Percentiles rank a stretch among this genome's conserved stretches.
Evolutionary conservation across 1,140 invertebrate genomes (phyloP).

Genomic region (Brachionus koreanus): DNA sequence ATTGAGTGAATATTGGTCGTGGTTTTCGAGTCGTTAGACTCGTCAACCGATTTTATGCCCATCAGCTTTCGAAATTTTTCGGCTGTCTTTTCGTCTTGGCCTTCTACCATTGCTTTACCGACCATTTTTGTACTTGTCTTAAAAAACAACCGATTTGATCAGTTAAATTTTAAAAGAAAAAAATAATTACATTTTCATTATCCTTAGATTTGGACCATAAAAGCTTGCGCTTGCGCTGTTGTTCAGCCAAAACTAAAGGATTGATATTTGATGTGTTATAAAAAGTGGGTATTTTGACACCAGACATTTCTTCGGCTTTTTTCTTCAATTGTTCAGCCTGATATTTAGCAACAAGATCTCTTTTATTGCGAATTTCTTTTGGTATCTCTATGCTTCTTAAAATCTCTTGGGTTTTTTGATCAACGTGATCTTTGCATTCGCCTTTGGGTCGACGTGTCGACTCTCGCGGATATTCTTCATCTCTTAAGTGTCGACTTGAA

Average conservation of each 20-base stretch:
- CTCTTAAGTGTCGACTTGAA: background rate
- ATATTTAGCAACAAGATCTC: background rate
- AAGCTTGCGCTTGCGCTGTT: conserved; percentile 81
- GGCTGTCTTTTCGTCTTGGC: conserved; percentile 80
- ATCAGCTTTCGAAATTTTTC: conserved; percentile 92
- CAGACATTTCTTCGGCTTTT: conserved; percentile 55
- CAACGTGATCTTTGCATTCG: background rate
- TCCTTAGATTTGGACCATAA: conserved; percentile 70
- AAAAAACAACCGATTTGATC: background rate
- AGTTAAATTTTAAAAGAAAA: background rate
- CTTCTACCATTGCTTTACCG: conserved; percentile 71
- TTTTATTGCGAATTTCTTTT: conserved; percentile 32
- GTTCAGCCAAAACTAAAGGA: conserved; percentile 76
- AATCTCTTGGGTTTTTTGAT: background rate
- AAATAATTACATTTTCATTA: conserved; percentile 56
- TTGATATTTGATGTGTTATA: conserved; percentile 76
- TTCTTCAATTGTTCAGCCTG: conserved; percentile 11
- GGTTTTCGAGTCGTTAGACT: conserved; percentile 15
- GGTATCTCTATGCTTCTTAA: conserved; percentile 12
- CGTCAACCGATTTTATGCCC: conserved; percentile 72
- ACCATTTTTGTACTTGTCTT: conserved; percentile 49
- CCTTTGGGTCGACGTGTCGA: background rate
- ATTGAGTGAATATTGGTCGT: conserved; percentile 46
- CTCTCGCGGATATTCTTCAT: background rate
- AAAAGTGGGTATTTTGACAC: conserved; percentile 64